Conservation (phyloP, 2,113 vertebrate genomes). For the Ceyx melanurus region DNA sequence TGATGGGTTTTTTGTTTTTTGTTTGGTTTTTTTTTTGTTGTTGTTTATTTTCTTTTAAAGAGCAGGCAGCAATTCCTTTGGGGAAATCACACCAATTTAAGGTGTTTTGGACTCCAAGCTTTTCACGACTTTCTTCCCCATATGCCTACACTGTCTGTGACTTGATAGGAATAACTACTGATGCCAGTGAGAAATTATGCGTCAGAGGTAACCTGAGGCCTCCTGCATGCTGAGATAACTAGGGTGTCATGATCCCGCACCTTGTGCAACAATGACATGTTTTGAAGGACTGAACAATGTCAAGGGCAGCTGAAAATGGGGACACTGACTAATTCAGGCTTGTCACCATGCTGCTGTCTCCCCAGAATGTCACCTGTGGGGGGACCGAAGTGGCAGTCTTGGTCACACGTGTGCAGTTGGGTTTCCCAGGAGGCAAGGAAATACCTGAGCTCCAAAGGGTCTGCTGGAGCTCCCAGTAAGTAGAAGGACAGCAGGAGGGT, state of each 20-base stretch:
- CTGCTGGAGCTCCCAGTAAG: not conserved
- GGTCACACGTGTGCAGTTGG: fast-evolving
- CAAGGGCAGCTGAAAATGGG: not conserved
- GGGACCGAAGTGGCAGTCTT: not conserved
- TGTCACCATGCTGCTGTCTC: not conserved
- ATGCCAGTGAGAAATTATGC: slow-evolving; percentile 3
- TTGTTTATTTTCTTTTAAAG: not conserved
- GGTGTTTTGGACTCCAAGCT: slow-evolving; percentile 44
- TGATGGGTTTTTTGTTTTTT: not conserved
- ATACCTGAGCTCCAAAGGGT: fast-evolving
- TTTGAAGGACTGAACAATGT: not conserved
- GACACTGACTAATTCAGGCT: not conserved
- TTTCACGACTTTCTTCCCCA: slow-evolving; percentile 50
- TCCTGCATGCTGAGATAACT: not conserved
- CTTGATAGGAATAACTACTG: slow-evolving; percentile 39
- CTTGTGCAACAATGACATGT: not conserved
- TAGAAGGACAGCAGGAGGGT: not conserved
- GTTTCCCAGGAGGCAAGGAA: not conserved
- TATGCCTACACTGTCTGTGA: slow-evolving; percentile 8
- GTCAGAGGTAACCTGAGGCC: slow-evolving; percentile 51
- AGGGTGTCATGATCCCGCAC: slow-evolving; percentile 49
- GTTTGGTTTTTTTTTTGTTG: too few species aligned
- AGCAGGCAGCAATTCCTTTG: slow-evolving; percentile 19
- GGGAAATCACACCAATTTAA: slow-evolving; percentile 56
- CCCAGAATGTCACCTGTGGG: not conserved